Evolutionary conservation across 2,888 invertebrate genomes (phyloP), one percentile per base, ranked within the genome.

Genomic region (Pecten maximus): DNA sequence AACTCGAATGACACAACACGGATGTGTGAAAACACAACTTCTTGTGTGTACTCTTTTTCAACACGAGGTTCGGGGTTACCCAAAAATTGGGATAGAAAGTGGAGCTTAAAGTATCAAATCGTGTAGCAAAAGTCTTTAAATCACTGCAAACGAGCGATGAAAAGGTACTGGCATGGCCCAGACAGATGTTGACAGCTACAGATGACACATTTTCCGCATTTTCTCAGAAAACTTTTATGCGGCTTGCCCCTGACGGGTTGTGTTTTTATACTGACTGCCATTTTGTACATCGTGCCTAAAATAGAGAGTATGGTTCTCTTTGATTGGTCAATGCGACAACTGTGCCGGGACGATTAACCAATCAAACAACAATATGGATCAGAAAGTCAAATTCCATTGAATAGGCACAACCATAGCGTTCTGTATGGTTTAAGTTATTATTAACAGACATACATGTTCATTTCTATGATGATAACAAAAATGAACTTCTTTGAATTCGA

Each of bases 231-330:
- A 74, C 92, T 92, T 94, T 92, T 91, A 91, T 92, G 88, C 92
- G 94, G 95, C 94, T 94, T 93, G 95, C 93, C 91, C 94, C 91
- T 94, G 93, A 94, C 95, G 96, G 98, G 98, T 98, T 98, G 98
- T 98, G 98, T 98, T 98, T 99, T 98, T 99, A 99, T 99, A 99
- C 98, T 99, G 98, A 98, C 98, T 98, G 98, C 98, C 98, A 98
- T 98, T 98, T 98, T 98, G 98, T 98, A 95, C 93, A 93, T 94
- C 92, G 93, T 94, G 94, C 94, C 94, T 94, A 94, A 95, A 96
- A 95, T 96, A 94, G 94, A 92, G 91, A 90, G 90, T 89, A 88
- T 90, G 91, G 93, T 91, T 91, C 74, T 87, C 90, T 92, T 91
- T 94, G 94, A 95, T 95, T 95, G 95, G 95, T 74, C 40, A 54